A percentile compares a stretch with the other conserved stretches of the same genome.
These are phyloP conservation scores for Hypomecis punctinalis DNA, from an alignment of 2,888 invertebrate species.

Conservation along the genomic window DNA sequence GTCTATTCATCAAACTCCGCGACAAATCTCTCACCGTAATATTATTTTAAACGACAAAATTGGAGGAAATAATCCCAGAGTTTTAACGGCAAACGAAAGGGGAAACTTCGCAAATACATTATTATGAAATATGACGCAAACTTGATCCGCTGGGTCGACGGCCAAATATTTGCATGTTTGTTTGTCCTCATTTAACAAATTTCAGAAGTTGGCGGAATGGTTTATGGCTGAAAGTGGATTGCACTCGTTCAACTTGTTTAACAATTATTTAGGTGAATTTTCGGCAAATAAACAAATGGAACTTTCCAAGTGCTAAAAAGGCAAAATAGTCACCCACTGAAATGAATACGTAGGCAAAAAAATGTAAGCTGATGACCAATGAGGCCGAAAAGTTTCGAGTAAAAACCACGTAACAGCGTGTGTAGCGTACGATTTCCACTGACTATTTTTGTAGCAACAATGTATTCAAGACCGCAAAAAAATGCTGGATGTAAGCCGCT, in stretches of 20 bases:
- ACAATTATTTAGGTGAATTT: too few relatives aligned
- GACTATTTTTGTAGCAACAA: too few relatives aligned
- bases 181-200: slow-evolving; percentile 44
- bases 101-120: slow-evolving; percentile 64
- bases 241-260: slow-evolving; percentile 11
- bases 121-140: slow-evolving; percentile 59
- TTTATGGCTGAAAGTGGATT: slow-evolving; percentile 15
- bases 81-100: slow-evolving; percentile 56
- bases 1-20: slow-evolving; percentile 33
- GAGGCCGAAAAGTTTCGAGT: too few relatives aligned
- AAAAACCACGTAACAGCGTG: too few relatives aligned
- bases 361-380: too few relatives aligned
- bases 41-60: slow-evolving; percentile 53
- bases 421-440: too few relatives aligned
- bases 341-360: too few relatives aligned
- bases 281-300: too few relatives aligned
- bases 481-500: too few relatives aligned
- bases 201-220: slow-evolving; percentile 9
- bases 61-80: slow-evolving; percentile 45
- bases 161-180: slow-evolving; percentile 60
- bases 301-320: too few relatives aligned
- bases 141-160: slow-evolving; percentile 54
- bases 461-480: too few relatives aligned
- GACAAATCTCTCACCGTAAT: slow-evolving; percentile 46
- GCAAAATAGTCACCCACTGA: too few relatives aligned